Evolutionary conservation across 92 coral and sea anemone species (phyloP), one percentile per base, ranked within the genome.

Genomic region (Epizoanthus illoricatus): DNA sequence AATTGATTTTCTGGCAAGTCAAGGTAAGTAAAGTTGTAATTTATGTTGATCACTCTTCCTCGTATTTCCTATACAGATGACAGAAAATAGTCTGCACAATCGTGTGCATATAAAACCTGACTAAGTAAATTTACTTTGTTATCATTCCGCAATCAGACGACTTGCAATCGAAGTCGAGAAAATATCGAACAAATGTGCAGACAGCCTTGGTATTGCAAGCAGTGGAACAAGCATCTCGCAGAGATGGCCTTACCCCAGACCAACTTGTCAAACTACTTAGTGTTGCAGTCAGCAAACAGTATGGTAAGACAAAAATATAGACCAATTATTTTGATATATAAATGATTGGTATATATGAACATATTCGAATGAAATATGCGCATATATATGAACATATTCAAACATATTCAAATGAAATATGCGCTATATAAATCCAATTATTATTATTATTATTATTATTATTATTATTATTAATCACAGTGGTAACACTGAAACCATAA

Each of bases 241-340:
- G 73, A 63, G 85, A 93, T 49, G 99, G 99, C 5, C 79, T 97
- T 69, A 72, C 81, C 24, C 89, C 85, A 62, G 94, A 88, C 40
- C 92, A 93, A 52, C 86, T 97, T 23, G 71, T 80, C 41, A 84
- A 83, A 67, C 91, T 96, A 33, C 86, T 91, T 83, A 89, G 91
- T 78, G 40, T 91, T 33, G 92, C 94, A n/a, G 86, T 88, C 11
- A 87, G 92, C 79, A 90, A 84, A 71, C 91, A 88, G 80, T 91
- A 88, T 78, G 90, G 99, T 96, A 63, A 85, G 92, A 71, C n/a
- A 16, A 49, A 49, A 49, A 49, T 43, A 43, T 0, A 43, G 8
- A 49, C 56, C 56, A 49, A 49, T 49, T 1, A 13, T 7, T 5
- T 49, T 49, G 15, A 49, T 49, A 49, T 49, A 49, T 49, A 28